These are phyloP conservation scores for Erebia palarica DNA, from an alignment of 2,888 invertebrate species.

Conservation along the genomic window DNA sequence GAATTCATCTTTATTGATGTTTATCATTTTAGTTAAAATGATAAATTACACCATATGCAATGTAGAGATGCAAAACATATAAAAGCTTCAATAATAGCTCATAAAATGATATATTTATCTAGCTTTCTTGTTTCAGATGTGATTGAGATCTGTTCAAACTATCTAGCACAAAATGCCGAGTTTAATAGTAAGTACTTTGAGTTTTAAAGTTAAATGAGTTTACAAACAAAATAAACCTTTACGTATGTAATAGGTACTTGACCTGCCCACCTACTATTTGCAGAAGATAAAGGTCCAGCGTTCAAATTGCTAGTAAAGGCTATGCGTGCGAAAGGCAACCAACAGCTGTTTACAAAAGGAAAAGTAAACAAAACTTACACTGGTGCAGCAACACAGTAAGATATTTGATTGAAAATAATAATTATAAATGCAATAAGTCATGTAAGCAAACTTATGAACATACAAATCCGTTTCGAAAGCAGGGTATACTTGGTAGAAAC, in stretches of 20 bases:
- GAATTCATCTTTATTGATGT: no score
- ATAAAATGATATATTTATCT: no score
- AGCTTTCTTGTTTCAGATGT: slow-evolving; percentile 57
- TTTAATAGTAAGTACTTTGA: slow-evolving; percentile 59
- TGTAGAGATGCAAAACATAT: no score
- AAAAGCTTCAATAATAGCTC: no score
- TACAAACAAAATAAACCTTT: not conserved
- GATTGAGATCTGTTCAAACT: slow-evolving; percentile 62
- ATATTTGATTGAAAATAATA: not conserved
- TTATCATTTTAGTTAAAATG: no score
- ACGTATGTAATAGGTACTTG: not conserved
- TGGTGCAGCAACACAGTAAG: slow-evolving; percentile 62
- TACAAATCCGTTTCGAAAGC: not conserved
- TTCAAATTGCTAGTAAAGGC: slow-evolving; percentile 55
- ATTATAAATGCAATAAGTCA: not conserved
- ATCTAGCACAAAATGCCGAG: slow-evolving; percentile 66
- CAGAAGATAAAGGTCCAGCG: slow-evolving; percentile 70
- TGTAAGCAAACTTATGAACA: not conserved
- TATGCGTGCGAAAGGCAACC: slow-evolving; percentile 54
- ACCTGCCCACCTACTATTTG: slow-evolving; percentile 27
- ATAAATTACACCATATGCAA: no score
- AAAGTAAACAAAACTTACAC: slow-evolving; percentile 51
- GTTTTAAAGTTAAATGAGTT: no score
- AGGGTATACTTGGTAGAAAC: not conserved
- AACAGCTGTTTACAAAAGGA: slow-evolving; percentile 54